Conservation (phyloP, 2,888 invertebrate species). For the Nomada lathburiana region DNA sequence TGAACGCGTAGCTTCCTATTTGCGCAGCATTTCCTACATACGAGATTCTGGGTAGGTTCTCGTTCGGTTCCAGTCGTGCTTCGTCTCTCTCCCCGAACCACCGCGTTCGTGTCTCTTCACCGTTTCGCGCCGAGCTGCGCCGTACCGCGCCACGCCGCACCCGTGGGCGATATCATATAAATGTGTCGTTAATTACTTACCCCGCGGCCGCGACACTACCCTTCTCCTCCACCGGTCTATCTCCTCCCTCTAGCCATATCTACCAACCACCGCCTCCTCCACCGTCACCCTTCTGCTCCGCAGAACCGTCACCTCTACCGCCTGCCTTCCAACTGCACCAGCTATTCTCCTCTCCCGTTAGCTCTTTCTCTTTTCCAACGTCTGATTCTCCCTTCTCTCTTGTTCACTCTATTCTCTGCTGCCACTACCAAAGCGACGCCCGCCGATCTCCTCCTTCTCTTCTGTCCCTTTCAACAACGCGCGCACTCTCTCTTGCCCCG, state of each 20-base stretch:
- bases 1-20: slow-evolving; percentile 81
- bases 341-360: slow-evolving; percentile 52
- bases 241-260: slow-evolving; percentile 57
- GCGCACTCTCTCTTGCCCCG: slow-evolving; percentile 36
- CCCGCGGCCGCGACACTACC: slow-evolving; percentile 78
- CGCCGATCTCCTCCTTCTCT: slow-evolving; percentile 43
- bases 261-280: slow-evolving; percentile 54
- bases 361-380: slow-evolving; percentile 41
- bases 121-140: slow-evolving; percentile 33
- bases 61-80: neutral
- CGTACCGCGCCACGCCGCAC: slow-evolving; percentile 57
- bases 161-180: slow-evolving; percentile 82
- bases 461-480: slow-evolving; percentile 41
- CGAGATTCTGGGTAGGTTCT: slow-evolving; percentile 69
- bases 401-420: slow-evolving; percentile 48
- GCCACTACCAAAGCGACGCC: slow-evolving; percentile 22
- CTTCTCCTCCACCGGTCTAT: slow-evolving; percentile 70
- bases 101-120: slow-evolving; percentile 33
- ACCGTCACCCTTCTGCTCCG: slow-evolving; percentile 59
- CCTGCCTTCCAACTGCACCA: slow-evolving; percentile 70
- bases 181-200: slow-evolving; percentile 84
- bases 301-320: slow-evolving; percentile 70
- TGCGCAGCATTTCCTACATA: slow-evolving; percentile 79
- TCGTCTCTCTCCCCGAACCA: slow-evolving; percentile 50
- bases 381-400: slow-evolving; percentile 36